phyloP scores from a whole-genome alignment of 2,888 invertebrate species.

The Magallana nippona region DNA sequence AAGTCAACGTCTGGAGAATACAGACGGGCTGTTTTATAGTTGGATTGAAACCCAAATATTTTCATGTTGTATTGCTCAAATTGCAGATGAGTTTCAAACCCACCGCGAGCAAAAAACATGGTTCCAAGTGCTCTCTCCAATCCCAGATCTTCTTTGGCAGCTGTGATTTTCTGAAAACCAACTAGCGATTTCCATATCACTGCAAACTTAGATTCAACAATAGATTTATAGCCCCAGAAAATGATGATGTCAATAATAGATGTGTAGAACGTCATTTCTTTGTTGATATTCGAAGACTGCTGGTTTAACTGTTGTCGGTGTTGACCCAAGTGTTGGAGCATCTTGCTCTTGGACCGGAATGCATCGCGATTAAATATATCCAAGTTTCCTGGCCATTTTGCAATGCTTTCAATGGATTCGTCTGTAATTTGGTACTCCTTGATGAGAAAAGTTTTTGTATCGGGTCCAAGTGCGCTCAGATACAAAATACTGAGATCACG shows the following conservation, averaged over 20 bases:
- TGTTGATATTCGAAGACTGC: constrained; percentile 64
- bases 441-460: constrained; percentile 66
- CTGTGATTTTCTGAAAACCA: constrained; percentile 91
- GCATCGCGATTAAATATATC: constrained; percentile 56
- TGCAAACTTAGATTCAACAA: constrained; percentile 67
- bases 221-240: constrained; percentile 69
- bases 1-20: constrained; percentile 88
- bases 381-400: constrained; percentile 65
- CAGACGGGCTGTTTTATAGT: constrained; percentile 90
- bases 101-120: constrained; percentile 91
- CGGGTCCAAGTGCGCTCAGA: constrained; percentile 67
- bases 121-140: constrained; percentile 93
- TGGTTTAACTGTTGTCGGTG: constrained; percentile 63
- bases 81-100: constrained; percentile 84
- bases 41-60: constrained; percentile 89
- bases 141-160: constrained; percentile 92
- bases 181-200: constrained; percentile 82
- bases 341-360: constrained; percentile 54
- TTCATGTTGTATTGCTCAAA: constrained; percentile 90
- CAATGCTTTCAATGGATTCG: constrained; percentile 60
- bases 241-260: constrained; percentile 68
- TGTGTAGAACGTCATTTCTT: constrained; percentile 71
- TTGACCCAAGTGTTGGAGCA: constrained; percentile 57
- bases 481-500: constrained; percentile 68
- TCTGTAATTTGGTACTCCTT: constrained; percentile 67